phyloP scores from a whole-genome alignment of 2,113 vertebrate species.

The Lutjanus erythropterus region DNA sequence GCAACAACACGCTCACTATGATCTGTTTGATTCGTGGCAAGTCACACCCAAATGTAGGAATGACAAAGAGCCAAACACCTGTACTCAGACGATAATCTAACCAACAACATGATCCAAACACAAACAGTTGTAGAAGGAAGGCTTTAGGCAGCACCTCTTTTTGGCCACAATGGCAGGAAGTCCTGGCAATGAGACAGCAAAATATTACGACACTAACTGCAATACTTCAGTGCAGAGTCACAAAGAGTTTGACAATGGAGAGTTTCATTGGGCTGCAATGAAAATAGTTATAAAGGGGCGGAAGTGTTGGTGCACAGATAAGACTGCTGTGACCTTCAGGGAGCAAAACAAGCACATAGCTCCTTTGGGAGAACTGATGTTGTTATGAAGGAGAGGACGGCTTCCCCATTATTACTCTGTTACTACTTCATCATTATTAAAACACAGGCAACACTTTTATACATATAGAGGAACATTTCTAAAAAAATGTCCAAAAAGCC shows the following conservation, averaged over 20 bases:
- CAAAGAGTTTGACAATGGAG: constrained; percentile 20
- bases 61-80: constrained; percentile 35
- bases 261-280: constrained; percentile 16
- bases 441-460: background rate
- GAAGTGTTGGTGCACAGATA: constrained; percentile 65
- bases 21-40: constrained; percentile 6
- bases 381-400: background rate
- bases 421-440: background rate
- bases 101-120: constrained; percentile 8
- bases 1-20: background rate
- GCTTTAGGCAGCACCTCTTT: background rate
- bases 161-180: constrained; percentile 71
- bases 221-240: constrained; percentile 12
- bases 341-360: constrained; percentile 43
- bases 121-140: background rate
- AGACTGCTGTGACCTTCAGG: constrained; percentile 58
- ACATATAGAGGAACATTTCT: background rate
- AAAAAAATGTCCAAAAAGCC: background rate
- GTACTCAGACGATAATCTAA: constrained; percentile 29
- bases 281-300: constrained; percentile 33
- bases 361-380: constrained; percentile 38
- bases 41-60: background rate
- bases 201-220: constrained; percentile 17
- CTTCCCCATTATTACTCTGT: background rate
- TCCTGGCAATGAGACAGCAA: constrained; percentile 37